Percentiles rank a stretch among this genome's conserved stretches.
Evolutionary conservation across 2,797 vertebrate genomes (phyloP).

Genomic region (Chelon labrosus): DNA sequence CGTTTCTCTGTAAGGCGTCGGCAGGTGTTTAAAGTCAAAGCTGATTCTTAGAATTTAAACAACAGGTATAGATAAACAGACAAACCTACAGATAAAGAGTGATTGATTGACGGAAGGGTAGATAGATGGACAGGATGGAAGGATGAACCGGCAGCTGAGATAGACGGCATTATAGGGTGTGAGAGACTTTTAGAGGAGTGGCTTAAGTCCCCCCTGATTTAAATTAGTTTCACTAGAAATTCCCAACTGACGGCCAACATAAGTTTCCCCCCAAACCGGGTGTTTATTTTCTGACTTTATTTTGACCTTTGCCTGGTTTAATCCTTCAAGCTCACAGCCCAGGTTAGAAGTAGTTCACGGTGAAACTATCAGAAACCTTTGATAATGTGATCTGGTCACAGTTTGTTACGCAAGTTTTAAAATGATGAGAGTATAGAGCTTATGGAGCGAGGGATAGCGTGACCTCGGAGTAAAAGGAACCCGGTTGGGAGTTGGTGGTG

Average conservation of each 20-base stretch:
- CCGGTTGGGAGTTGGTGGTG: constrained; percentile 15
- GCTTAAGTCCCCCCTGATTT: constrained; percentile 49
- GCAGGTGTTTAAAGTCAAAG: constrained; percentile 62
- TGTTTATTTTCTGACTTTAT: constrained; percentile 24
- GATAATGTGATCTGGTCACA: constrained; percentile 21
- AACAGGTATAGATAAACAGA: constrained; percentile 32
- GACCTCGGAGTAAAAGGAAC: constrained; percentile 18
- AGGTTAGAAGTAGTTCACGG: constrained; percentile 25
- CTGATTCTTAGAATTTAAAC: constrained; percentile 31
- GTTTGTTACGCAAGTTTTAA: constrained; percentile 31
- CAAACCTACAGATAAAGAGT: constrained; percentile 6
- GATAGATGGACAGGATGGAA: background rate
- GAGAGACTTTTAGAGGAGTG: constrained; percentile 46
- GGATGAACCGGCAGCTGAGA: constrained; percentile 9
- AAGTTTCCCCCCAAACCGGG: constrained; percentile 31
- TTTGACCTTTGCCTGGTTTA: constrained; percentile 7
- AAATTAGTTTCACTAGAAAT: constrained; percentile 46
- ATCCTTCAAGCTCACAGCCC: background rate
- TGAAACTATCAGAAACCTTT: constrained; percentile 23
- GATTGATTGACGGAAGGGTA: constrained; percentile 5
- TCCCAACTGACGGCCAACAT: constrained; percentile 39
- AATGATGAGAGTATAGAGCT: constrained; percentile 33
- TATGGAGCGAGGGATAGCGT: constrained; percentile 36
- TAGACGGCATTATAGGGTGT: constrained; percentile 18
- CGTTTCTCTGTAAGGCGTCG: constrained; percentile 33